Base-by-base conservation (phyloP, 1,140 invertebrate species). In the Drosophila ogumai region DNA sequence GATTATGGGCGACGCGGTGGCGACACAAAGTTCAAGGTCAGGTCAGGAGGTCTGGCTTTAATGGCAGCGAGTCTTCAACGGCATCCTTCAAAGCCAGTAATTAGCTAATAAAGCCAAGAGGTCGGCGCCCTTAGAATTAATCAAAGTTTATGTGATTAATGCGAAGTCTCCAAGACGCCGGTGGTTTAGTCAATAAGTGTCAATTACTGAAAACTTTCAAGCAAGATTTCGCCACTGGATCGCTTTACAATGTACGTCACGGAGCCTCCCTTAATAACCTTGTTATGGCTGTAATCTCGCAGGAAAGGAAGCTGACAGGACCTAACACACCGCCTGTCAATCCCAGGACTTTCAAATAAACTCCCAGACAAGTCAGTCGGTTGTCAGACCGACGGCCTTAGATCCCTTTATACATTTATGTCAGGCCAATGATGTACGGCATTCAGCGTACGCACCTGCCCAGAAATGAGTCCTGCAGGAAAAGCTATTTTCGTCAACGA, bases 1-100 rank as follows among this genome's bases (percentile, higher is more conserved):
- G 59, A 61, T 78, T 79, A 67, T 68, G 78, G 57, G 74, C 79
- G 82, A 68, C 75, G 17, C 50, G 52, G 19, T 75, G 82, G 58
- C 82, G 79, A 54, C 82, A 57, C 31, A 69, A 78, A 86, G 82
- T 86, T 86, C 82, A 86, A 87, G 82, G 82, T 76, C 75, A 40
- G 59, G 67, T 65, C 63, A 77, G 66, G 55, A 40, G 77, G 71
- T 59, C 47, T 32, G 31, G 46, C 22, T 40, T 46, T 40, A 61
- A 47, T 32, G 63, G 36, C 49, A 43, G 34, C 15, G n/a, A 3
- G 28, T 2, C 8, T 44, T 34, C 13, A 17, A 10, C 13, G 38
- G n/a, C 10, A 22, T n/a, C 43, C 17, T 19, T 50, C 15, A 50
- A 28, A 32, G 7, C 17, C 15, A 17, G 25, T 68, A 57, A 77